phyloP scores from a whole-genome alignment of 2,797 vertebrate species.

The Sebastes cheni region DNA sequence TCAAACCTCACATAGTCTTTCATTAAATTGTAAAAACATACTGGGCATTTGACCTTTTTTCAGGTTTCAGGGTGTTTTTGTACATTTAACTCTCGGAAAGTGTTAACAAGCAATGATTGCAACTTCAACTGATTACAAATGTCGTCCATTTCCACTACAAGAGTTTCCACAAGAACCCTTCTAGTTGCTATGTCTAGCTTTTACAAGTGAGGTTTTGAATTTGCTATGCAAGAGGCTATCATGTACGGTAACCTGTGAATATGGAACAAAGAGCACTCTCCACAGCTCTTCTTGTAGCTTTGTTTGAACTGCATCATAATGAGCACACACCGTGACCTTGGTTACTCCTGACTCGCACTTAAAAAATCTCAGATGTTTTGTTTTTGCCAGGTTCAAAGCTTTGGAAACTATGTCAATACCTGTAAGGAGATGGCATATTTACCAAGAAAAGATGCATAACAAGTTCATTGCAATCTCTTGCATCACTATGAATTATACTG shows the following conservation, averaged over 20 bases:
- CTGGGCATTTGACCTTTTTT: background rate
- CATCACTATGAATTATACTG: constrained; percentile 70
- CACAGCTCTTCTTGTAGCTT: background rate
- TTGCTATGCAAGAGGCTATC: background rate
- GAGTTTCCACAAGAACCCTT: background rate
- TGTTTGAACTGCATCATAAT: constrained; percentile 30
- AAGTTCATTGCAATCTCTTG: constrained; percentile 70
- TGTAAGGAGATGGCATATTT: constrained; percentile 73
- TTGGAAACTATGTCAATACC: constrained; percentile 72
- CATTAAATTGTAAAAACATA: background rate
- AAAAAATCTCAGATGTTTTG: constrained; percentile 47
- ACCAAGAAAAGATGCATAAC: constrained; percentile 65
- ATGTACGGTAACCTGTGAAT: background rate
- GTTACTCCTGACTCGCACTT: constrained; percentile 22
- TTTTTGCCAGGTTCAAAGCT: constrained; percentile 73
- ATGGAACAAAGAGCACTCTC: background rate
- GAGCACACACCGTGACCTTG: constrained; percentile 26
- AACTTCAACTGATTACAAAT: background rate
- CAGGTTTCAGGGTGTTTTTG: background rate
- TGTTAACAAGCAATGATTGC: background rate
- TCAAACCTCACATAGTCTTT: background rate
- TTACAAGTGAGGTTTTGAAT: background rate
- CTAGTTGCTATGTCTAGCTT: background rate
- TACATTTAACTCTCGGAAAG: background rate
- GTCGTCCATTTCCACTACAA: background rate